phyloP scores from a whole-genome alignment of 2,797 vertebrate genomes.

The Hemitrygon akajei region DNA sequence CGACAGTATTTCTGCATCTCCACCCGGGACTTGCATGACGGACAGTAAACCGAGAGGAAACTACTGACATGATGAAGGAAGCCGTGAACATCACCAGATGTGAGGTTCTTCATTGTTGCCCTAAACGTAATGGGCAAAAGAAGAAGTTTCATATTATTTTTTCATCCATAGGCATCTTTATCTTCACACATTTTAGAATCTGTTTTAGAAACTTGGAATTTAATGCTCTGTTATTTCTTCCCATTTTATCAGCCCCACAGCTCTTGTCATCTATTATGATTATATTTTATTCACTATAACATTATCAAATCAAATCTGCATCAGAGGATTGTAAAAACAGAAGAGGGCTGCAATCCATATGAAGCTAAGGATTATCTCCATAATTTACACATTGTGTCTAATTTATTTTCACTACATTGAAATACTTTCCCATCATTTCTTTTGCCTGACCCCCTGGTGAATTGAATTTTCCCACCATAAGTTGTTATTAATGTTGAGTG shows the following conservation, averaged over 20 bases:
- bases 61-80: no score
- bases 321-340: background rate
- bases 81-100: no score
- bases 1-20: no score
- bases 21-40: no score
- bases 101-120: no score
- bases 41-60: no score
- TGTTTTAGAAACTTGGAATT: background rate
- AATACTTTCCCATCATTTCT: background rate
- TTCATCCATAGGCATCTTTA: background rate
- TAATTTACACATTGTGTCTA: slow-evolving; percentile 6
- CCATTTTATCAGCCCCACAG: background rate
- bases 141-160: no score
- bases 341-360: background rate
- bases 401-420: background rate
- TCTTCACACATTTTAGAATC: background rate
- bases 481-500: background rate
- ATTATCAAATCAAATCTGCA: background rate
- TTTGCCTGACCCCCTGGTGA: background rate
- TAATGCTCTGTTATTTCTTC: background rate
- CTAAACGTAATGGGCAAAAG: no score
- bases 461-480: slow-evolving; percentile 15
- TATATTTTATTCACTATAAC: background rate
- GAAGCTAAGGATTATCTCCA: background rate
- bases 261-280: background rate